These are phyloP conservation scores for Hippoglossus stenolepis DNA, from an alignment of 2,113 vertebrate species.

Conservation along the genomic window DNA sequence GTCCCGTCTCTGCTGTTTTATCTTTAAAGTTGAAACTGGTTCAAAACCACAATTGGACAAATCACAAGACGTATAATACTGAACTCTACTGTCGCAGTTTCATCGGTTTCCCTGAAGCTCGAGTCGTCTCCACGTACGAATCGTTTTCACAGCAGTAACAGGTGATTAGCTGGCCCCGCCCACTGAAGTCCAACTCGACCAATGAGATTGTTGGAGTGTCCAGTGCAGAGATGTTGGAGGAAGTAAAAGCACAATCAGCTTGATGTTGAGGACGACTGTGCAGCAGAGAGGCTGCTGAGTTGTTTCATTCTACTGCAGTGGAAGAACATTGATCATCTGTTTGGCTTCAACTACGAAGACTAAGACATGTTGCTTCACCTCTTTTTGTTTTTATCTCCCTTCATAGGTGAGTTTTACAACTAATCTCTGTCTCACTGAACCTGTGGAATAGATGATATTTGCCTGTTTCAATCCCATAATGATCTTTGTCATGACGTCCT, in stretches of 20 bases:
- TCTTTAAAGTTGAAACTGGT: no score
- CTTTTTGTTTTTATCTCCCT: constrained; percentile 4
- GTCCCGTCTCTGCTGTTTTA: no score
- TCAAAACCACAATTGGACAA: no score
- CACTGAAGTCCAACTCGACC: no score
- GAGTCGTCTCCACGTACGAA: constrained; percentile 7
- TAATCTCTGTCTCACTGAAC: no score
- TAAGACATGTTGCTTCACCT: constrained; percentile 29
- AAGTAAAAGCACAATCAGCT: constrained; percentile 8
- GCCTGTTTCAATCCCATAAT: no score
- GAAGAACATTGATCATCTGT: constrained; percentile 14
- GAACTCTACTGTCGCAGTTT: no score
- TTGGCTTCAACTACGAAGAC: neutral
- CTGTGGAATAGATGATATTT: no score
- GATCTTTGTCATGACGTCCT: no score
- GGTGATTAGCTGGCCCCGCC: constrained; percentile 15
- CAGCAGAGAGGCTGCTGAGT: constrained; percentile 6
- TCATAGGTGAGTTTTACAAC: constrained; percentile 21
- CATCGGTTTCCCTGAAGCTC: neutral
- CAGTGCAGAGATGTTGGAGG: neutral
- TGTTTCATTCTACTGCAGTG: neutral
- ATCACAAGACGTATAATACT: no score
- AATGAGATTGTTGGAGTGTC: neutral
- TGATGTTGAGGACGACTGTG: neutral
- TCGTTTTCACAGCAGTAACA: no score